These are phyloP conservation scores for Tromatobia lineatoria DNA, from an alignment of 2,888 invertebrate species.

Conservation along the genomic window DNA sequence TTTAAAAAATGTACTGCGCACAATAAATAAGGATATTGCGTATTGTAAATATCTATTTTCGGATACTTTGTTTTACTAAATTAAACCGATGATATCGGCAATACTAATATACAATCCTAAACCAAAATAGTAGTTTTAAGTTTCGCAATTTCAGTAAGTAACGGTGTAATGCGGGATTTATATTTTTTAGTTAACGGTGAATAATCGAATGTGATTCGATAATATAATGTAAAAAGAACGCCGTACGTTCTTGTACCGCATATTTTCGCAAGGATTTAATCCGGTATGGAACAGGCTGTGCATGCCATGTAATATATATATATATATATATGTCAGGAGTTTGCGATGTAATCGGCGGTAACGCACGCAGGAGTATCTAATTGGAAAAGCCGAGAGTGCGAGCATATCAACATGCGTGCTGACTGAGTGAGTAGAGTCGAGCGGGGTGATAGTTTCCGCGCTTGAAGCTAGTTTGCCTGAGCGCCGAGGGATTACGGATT, in stretches of 20 bases:
- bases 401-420: constrained; percentile 21
- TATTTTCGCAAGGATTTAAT: constrained; percentile 6
- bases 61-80: too few species aligned
- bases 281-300: not conserved
- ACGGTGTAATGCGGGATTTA: not conserved
- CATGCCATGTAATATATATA: not conserved
- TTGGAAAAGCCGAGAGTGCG: constrained; percentile 44
- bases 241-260: not conserved
- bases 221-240: not conserved
- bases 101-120: too few species aligned
- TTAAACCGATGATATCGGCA: too few species aligned
- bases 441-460: constrained; percentile 40
- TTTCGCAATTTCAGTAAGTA: not conserved
- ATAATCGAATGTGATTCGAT: not conserved
- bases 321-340: constrained; percentile 31
- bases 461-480: constrained; percentile 12
- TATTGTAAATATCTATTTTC: too few species aligned
- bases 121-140: too few species aligned
- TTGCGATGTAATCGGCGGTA: constrained; percentile 38
- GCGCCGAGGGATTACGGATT: not conserved
- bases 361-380: constrained; percentile 20
- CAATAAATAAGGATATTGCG: too few species aligned
- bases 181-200: not conserved
- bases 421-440: constrained; percentile 1
- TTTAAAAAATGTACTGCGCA: too few species aligned